Base-by-base conservation (phyloP, 1,140 invertebrate species). In the Dendroctonus valens region DNA sequence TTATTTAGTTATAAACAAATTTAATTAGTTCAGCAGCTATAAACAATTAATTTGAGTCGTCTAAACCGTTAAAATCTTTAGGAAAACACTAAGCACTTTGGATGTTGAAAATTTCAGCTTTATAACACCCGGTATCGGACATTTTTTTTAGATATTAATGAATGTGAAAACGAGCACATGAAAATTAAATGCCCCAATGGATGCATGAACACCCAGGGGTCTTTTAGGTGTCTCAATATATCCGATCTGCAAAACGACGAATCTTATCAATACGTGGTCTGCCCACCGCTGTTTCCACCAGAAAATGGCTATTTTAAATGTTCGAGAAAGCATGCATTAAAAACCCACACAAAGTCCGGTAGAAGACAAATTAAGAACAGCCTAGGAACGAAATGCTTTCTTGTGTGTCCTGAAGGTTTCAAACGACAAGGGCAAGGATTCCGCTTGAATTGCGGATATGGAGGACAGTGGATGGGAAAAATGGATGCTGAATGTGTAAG, bases 61-160 rank as follows among this genome's bases (percentile, higher is more conserved):
- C 26, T 26, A 26, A 26, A 26, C 26, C 1, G 26, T 26, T 26
- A 26, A 26, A 26, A 26, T 26, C 26, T 26, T 26, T 26, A 26
- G 26, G 3, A 26, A 26, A 26, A 26, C 26, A 26, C 26, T 26
- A 26, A 26, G 3, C 26, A 26, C 26, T 26, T 26, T 26, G 26
- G 1, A 3, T 26, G 26, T 26, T 26, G 26, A 26, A 26, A 26
- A 3, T 26, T 26, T 26, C 26, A 26, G 3, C 26, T 26, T 3
- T 26, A 3, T 26, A 26, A 26, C 26, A 26, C 26, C 26, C 26
- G 3, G 26, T 26, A 26, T 26, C 26, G 26, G 26, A 14, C 38
- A 42, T 44, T 39, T 53, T 60, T 71, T 71, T 42, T 42, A 72
- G 72, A 73, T 66, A 65, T 73, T 41, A 62, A 73, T 40, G 72